Evolutionary conservation across 2,113 vertebrate genomes (phyloP), one percentile per base, ranked within the genome.

Genomic region (Martes martes): DNA sequence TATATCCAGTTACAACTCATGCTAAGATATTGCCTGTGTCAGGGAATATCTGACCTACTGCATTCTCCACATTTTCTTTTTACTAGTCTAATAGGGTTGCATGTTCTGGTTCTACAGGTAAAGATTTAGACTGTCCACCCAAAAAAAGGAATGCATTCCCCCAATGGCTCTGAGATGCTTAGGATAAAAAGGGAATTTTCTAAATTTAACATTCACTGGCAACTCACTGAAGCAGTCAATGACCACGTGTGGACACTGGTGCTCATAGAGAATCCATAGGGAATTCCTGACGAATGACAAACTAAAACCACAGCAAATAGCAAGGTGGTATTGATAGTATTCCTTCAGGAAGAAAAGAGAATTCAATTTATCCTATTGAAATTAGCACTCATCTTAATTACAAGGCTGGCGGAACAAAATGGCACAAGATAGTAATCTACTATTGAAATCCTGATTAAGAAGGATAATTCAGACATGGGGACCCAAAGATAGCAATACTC

Each of bases 401-500:
- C 47, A 96, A 95, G 76, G 50, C 26, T 84, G 69, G 91, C 74
- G 79, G 85, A 91, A 92, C 80, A 47, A 18, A 52, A 92, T 90
- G 93, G 95, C 78, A 97, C 93, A 86, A 95, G 85, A 98, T 96
- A 92, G 63, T n/a, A 91, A 98, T 92, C 97, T 89, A 82, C 9
- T 94, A 71, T 67, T 95, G 67, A 97, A 98, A 95, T 6, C 0
- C 93, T 89, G 57, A 98, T 98, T 98, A 93, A 95, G 98, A 97
- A 74, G 61, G 88, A 84, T 97, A 96, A 94, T 86, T 96, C 92
- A 92, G 90, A 96, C 94, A 97, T 81, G 90, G 73, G 80, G 82
- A 91, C 91, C 96, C 73, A 97, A 97, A 98, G 97, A 98, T 81
- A 98, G 96, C 14, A 5, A 59, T 87, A 95, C 36, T 89, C 80